Evolutionary conservation across 2,888 invertebrate genomes (phyloP).

Genomic region (Ophion ellenae): DNA sequence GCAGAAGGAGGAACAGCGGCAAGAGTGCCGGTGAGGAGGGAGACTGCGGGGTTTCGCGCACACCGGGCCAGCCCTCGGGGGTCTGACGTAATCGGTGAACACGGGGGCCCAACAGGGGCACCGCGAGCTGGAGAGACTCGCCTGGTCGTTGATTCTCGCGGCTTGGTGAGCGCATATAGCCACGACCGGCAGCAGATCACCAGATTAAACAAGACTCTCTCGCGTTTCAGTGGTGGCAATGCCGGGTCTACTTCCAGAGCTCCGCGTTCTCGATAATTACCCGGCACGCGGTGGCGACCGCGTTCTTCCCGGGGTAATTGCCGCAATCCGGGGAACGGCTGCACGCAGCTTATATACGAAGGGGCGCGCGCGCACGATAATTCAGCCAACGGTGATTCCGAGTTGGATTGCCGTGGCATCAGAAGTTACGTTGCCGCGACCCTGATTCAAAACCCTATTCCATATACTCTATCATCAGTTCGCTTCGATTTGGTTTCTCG

Average conservation of each 20-base stretch:
- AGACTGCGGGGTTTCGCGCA: constrained; percentile 46
- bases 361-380: constrained; percentile 76
- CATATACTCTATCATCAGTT: constrained; percentile 38
- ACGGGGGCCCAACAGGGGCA: constrained; percentile 69
- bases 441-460: constrained; percentile 36
- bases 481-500: constrained; percentile 57
- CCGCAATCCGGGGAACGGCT: constrained; percentile 81
- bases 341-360: constrained; percentile 68
- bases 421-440: constrained; percentile 78
- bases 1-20: constrained; percentile 20
- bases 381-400: constrained; percentile 82
- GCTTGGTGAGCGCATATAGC: constrained; percentile 61
- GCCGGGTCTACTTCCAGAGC: constrained; percentile 77
- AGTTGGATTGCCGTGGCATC: constrained; percentile 80
- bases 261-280: constrained; percentile 80
- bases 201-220: constrained; percentile 81
- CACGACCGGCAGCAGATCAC: constrained; percentile 78
- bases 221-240: constrained; percentile 48
- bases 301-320: constrained; percentile 79
- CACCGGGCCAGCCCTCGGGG: constrained; percentile 54
- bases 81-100: constrained; percentile 66
- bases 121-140: constrained; percentile 45
- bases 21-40: neutral
- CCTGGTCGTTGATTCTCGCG: constrained; percentile 59
- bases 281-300: constrained; percentile 68